These are phyloP conservation scores for Tokudaia muenninki DNA, from an alignment of 2,797 vertebrate genomes.

Conservation along the genomic window DNA sequence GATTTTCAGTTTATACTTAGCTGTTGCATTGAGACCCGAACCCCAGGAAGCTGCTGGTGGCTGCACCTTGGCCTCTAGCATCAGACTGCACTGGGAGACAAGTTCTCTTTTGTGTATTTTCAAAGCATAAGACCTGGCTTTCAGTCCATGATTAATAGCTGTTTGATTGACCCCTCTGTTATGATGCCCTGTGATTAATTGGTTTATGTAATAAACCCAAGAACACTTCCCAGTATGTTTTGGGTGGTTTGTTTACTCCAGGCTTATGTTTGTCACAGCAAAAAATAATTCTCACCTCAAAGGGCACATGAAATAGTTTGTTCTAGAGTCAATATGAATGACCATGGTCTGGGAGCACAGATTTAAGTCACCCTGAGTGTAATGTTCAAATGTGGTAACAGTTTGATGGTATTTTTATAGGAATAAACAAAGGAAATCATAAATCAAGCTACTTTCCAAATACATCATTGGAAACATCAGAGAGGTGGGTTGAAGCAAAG, in stretches of 20 bases:
- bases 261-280: background rate
- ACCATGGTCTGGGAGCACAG: background rate
- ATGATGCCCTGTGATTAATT: too few species aligned
- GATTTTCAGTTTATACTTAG: background rate
- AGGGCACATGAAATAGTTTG: background rate
- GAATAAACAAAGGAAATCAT: background rate
- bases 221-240: too few species aligned
- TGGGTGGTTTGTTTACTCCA: background rate
- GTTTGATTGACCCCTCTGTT: background rate
- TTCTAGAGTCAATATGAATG: background rate
- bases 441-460: background rate
- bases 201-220: background rate
- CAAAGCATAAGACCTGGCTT: background rate
- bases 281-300: background rate
- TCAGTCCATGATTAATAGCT: accelerated
- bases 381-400: background rate
- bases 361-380: background rate
- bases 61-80: accelerated
- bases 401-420: background rate
- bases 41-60: too few species aligned
- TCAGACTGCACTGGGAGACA: too few species aligned
- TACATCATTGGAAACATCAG: background rate
- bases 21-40: accelerated
- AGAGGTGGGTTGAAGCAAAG: background rate
- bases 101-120: background rate